These are phyloP conservation scores for Danionella cerebrum DNA, from an alignment of 2,113 vertebrate genomes.

Conservation along the genomic window DNA sequence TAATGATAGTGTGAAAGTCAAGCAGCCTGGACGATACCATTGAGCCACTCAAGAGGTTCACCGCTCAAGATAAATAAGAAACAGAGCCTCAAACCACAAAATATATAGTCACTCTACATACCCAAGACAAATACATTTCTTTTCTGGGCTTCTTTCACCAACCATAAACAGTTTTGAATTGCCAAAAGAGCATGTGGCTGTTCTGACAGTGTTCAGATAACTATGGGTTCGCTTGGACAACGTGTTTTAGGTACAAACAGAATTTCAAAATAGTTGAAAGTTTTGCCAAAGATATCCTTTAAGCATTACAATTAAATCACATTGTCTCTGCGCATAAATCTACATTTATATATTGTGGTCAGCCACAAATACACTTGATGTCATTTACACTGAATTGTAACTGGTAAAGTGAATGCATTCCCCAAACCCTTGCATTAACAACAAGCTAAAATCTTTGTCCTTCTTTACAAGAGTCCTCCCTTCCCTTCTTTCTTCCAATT, in stretches of 20 bases:
- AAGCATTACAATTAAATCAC: too few species aligned
- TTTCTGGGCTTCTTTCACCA: neutral
- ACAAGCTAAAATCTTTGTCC: neutral
- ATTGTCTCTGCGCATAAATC: too few species aligned
- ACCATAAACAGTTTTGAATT: neutral
- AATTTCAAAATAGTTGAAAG: neutral
- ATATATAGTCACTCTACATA: neutral
- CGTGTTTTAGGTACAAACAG: neutral
- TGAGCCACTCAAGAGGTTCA: conserved; percentile 6
- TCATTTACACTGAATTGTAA: too few species aligned
- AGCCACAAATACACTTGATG: too few species aligned
- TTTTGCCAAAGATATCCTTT: too few species aligned
- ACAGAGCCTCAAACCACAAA: neutral
- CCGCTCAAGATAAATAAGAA: neutral
- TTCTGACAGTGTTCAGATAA: neutral
- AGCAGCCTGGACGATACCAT: neutral
- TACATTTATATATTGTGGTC: too few species aligned
- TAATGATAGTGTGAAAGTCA: neutral
- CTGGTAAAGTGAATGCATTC: neutral
- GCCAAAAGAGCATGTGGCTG: neutral
- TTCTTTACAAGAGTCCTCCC: neutral
- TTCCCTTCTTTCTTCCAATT: neutral
- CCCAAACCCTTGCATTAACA: neutral
- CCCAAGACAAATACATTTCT: neutral
- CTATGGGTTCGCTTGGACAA: neutral